Evolutionary conservation across 2,113 vertebrate genomes (phyloP).

Genomic region (Albula glossodonta): DNA sequence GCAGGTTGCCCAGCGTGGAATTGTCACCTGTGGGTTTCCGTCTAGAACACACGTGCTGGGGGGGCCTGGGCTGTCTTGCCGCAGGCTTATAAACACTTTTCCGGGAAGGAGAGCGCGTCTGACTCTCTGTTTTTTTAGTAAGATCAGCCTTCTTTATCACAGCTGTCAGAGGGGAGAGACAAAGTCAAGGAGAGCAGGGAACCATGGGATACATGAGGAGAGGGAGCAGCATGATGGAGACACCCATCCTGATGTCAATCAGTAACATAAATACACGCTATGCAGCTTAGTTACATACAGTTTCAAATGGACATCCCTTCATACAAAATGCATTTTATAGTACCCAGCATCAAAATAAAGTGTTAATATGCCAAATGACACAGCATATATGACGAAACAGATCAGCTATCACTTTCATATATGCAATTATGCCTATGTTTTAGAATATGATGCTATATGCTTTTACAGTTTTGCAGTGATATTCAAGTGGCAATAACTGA

Average conservation of each 20-base stretch:
- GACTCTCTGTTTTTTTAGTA: conserved; percentile 92
- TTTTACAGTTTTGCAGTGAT: neutral
- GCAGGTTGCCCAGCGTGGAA: conserved; percentile 67
- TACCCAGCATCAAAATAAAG: neutral
- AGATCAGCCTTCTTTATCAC: conserved; percentile 93
- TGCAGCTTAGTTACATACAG: neutral
- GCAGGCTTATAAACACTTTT: conserved; percentile 91
- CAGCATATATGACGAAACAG: neutral
- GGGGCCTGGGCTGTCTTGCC: conserved; percentile 90
- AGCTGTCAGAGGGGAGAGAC: conserved; percentile 75
- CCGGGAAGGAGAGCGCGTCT: conserved; percentile 90
- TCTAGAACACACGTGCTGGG: conserved; percentile 89
- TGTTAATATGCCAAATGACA: neutral
- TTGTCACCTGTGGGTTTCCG: conserved; percentile 95
- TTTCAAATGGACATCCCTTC: neutral
- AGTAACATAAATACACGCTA: neutral
- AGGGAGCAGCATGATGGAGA: neutral
- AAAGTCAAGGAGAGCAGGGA: conserved; percentile 48
- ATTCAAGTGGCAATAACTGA: neutral
- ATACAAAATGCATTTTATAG: neutral
- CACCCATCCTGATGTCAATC: conserved; percentile 42
- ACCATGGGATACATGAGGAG: neutral
- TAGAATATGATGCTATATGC: neutral
- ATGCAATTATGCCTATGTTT: neutral
- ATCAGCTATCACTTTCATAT: neutral